Evolutionary conservation across 2,113 vertebrate species (phyloP), one percentile per base, ranked within the genome.

Genomic region (Chaetodon trifascialis): DNA sequence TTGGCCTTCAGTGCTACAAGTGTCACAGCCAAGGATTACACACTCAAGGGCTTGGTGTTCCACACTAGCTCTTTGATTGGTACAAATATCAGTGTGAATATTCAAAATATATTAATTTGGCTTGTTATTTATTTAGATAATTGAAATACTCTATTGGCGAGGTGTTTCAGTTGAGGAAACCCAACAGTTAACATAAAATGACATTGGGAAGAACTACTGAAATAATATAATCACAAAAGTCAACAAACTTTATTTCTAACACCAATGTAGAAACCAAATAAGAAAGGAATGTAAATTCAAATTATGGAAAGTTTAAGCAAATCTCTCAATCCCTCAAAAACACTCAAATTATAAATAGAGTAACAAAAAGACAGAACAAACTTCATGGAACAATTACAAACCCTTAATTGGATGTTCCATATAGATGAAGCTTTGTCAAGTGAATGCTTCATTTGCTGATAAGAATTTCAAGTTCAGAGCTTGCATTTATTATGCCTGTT

Each of bases 201-300:
- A 19, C 19, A n/a, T 25, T 9, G 47, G 16, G 64, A 65, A 19
- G 11, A 82, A 62, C 55, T 17, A 49, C 40, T 71, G 36, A 83
- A 77, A 58, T 76, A 23, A 44, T 70, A 36, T 66, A 72, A 82
- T 85, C 89, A 76, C 60, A 86, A 91, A 85, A 79, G 82, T 82
- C 60, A 56, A 59, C 73, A 84, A 84, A 74, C 83, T 92, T 93
- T 92, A 90, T 83, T 93, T 87, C 12, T 54, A 82, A 74, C 54
- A 85, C 72, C 63, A 84, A 76, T 74, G 54, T 87, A 90, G 55
- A 86, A 92, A 91, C 56, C 63, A 86, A 82, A 71, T 75, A 72
- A 80, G 60, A 69, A 73, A 80, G 38, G 3, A 73, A 73, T n/a
- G 71, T 46, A 19, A 78, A 80, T 60, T 65, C 21, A 21, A 76